Percentiles rank a stretch among this genome's conserved stretches.
These are phyloP conservation scores for Drosophila orena DNA, from an alignment of 1,140 invertebrate species.

Conservation along the genomic window DNA sequence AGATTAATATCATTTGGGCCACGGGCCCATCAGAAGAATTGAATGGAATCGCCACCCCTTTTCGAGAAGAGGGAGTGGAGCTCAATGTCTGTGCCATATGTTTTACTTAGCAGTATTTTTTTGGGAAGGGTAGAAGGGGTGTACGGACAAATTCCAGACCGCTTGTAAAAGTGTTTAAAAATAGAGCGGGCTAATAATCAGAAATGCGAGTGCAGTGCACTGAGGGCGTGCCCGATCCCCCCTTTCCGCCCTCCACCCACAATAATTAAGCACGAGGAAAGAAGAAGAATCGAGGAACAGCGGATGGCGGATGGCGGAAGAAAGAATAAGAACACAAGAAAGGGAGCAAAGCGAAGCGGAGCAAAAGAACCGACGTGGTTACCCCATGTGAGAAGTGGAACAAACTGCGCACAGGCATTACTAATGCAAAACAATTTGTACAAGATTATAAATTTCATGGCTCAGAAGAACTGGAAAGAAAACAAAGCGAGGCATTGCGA, in stretches of 20 bases:
- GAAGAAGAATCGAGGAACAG: conserved; percentile 4
- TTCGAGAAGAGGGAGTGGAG: conserved; percentile 13
- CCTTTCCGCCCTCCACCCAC: background rate
- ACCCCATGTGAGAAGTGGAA: conserved; percentile 54
- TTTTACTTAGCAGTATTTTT: conserved; percentile 19
- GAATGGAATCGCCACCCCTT: conserved; percentile 23
- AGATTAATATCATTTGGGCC: conserved; percentile 64
- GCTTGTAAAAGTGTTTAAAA: conserved; percentile 73
- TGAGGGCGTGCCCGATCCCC: conserved; percentile 42
- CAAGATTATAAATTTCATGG: conserved; percentile 74
- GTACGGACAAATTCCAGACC: conserved; percentile 58
- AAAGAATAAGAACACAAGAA: conserved; percentile 13
- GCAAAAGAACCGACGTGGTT: conserved; percentile 27
- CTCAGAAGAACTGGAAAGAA: conserved; percentile 45
- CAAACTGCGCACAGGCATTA: conserved; percentile 66
- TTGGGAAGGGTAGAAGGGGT: background rate
- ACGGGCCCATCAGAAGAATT: conserved; percentile 29
- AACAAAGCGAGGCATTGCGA: conserved; percentile 31
- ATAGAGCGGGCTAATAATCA: conserved; percentile 66
- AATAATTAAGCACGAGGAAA: conserved; percentile 56
- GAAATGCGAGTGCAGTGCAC: conserved; percentile 58
- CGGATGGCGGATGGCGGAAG: background rate
- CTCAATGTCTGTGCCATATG: conserved; percentile 26
- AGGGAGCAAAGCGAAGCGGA: conserved; percentile 13
- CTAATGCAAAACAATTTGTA: conserved; percentile 73